phyloP scores from a whole-genome alignment of 2,113 vertebrate genomes.

The Pelecanoides urinatrix region DNA sequence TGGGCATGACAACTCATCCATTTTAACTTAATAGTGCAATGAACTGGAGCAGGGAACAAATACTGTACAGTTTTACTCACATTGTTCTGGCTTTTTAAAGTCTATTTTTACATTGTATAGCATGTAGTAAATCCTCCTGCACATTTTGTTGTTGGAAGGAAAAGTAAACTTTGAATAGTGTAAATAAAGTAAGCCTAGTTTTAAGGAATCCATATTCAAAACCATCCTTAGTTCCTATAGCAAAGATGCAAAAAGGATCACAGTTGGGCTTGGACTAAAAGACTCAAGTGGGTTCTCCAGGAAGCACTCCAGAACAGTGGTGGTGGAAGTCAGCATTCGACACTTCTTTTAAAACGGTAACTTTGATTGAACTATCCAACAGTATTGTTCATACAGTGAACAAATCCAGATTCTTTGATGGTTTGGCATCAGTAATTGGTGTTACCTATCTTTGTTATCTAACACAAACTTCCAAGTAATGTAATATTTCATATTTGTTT shows the following conservation, averaged over 20 bases:
- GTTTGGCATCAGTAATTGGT: not conserved
- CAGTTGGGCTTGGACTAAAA: constrained; percentile 8
- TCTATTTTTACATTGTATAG: constrained; percentile 62
- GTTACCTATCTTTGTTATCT: not conserved
- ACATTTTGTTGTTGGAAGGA: constrained; percentile 41
- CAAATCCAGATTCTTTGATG: not conserved
- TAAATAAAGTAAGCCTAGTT: constrained; percentile 54
- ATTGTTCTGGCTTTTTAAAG: constrained; percentile 53
- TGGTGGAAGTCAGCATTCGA: not conserved
- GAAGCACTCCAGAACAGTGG: not conserved
- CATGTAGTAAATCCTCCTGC: constrained; percentile 52
- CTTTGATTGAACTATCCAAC: not conserved
- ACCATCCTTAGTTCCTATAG: constrained; percentile 14
- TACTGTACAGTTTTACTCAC: constrained; percentile 55
- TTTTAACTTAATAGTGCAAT: constrained; percentile 41
- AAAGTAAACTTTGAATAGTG: constrained; percentile 18
- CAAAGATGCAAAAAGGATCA: not conserved
- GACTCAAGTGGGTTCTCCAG: not conserved
- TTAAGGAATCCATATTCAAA: constrained; percentile 16
- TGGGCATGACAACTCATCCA: constrained; percentile 52
- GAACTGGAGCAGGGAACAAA: constrained; percentile 63
- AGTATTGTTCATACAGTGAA: constrained; percentile 7
- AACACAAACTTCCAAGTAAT: not conserved
- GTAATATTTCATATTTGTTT: not conserved
- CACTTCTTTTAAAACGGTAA: not conserved